These are phyloP conservation scores for Sebastes melanostomus DNA, from an alignment of 2,797 vertebrate species.

Conservation along the genomic window DNA sequence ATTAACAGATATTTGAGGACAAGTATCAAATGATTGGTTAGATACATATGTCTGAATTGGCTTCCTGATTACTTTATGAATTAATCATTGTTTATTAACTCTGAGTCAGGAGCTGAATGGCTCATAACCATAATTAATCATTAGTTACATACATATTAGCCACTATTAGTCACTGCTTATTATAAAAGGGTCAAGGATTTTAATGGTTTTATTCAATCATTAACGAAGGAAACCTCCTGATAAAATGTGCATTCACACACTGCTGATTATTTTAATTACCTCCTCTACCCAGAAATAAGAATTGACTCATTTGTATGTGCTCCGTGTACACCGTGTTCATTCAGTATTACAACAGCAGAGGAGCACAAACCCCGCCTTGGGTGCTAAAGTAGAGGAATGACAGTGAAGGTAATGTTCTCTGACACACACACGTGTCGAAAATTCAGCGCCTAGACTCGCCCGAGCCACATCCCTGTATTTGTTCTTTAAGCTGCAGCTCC, in stretches of 20 bases:
- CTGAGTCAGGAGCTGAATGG: not conserved
- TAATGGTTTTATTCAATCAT: not conserved
- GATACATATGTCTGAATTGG: not conserved
- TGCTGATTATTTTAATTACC: not conserved
- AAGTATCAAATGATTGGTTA: not conserved
- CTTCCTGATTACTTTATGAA: not conserved
- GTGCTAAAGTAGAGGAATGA: slow-evolving; percentile 18
- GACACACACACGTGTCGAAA: slow-evolving; percentile 3
- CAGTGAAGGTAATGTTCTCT: slow-evolving; percentile 29
- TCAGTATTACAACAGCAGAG: slow-evolving; percentile 17
- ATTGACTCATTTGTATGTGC: not conserved
- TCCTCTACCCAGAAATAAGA: not conserved
- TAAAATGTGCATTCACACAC: not conserved
- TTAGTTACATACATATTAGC: not conserved
- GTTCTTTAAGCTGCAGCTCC: slow-evolving; percentile 42
- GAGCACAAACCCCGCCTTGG: slow-evolving; percentile 9
- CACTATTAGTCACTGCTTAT: not conserved
- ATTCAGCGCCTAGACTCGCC: slow-evolving; percentile 50
- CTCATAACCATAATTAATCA: not conserved
- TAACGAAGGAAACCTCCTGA: not conserved
- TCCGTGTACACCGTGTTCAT: not conserved
- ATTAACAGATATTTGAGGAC: not conserved
- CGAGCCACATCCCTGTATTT: slow-evolving; percentile 55
- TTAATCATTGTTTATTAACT: not conserved
- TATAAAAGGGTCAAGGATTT: not conserved